Evolutionary conservation across 1,140 invertebrate genomes (phyloP), one percentile per base, ranked within the genome.

Genomic region (Cyclargus thomasi): DNA sequence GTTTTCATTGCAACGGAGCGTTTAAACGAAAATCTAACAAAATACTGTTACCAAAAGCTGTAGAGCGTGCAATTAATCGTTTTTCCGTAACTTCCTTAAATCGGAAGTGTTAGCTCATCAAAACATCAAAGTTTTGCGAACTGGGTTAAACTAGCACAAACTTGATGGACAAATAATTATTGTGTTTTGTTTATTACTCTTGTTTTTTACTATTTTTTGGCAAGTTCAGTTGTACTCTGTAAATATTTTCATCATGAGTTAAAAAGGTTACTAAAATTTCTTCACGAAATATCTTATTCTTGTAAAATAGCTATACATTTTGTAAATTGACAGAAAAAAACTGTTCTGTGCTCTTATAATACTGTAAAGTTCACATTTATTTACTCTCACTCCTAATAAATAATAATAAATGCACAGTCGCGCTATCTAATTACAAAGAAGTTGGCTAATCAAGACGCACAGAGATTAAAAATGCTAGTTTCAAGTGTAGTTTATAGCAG

Each of bases 1-100:
- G 70, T 77, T 65, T 75, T 75, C 80, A 76, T 79, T 72, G 66
- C 76, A 73, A 66, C 69, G 63, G 68, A 73, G 76, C 69, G 73
- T 74, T 78, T 71, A 22, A 64, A 65, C 67, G 70, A 73, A 77
- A 74, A 71, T 70, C 72, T 75, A 70, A 71, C 67, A 67, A 63
- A 68, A 65, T 67, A 80, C 77, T 79, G 77, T 75, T 76, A 67
- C 70, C 67, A 72, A 70, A 65, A 74, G 62, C 64, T 67, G 62
- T 65, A 64, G 63, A 73, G 78, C 78, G 78, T 77, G 75, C 70
- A 72, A 67, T 67, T 67, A 67, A 67, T 57, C 53, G 53, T 67
- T 57, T 57, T 67, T 67, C 65, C 65, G 65, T 23, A 65, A 65
- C 29, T 23, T 35, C 55, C 65, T 67, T 47, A 68, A 55, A 53